Base-by-base conservation (phyloP, 2,888 invertebrate species). In the Colletes collaris region DNA sequence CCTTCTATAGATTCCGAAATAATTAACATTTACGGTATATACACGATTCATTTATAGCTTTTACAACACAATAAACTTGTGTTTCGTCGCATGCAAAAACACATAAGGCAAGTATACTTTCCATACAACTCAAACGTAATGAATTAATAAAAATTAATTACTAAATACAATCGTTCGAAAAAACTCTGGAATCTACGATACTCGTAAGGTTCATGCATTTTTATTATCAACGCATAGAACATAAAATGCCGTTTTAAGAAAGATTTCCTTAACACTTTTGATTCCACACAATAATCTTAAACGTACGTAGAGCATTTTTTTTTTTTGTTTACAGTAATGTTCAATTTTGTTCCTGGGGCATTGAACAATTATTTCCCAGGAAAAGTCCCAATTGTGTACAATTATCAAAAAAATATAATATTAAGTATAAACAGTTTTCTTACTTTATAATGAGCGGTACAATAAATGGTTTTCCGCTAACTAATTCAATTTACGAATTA, bases 321-420 rank as follows among this genome's bases (percentile, higher is more conserved):
- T 60, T 53, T 53, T 35, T 7, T 2, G 13, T 65, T 60, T 8
- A 19, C 11, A 49, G 52, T 53, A 50, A 68, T 60, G 35, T 37
- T 58, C 11, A 73, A 73, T 64, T 66, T 80, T 55, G 63, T 62
- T 73, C 81, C 80, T 35, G 69, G 65, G 80, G 65, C 80, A 66
- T 70, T 52, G 35, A 72, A 35, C 35, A 10, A 62, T 66, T 59
- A 53, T 72, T 44, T 76, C 72, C 69, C 81, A 69, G 80, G 69
- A 70, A 10, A 27, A 62, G 27, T 55, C 44, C 56, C 56, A 66
- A 81, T 73, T 40, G 37, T 66, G 67, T 78, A 78, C 16, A 78
- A 67, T 73, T 59, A 44, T 74, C 50, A 63, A 80, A 80, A 76
- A 81, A 76, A 80, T 74, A 74, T 59, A 79, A 80, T 65, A 75